Evolutionary conservation across 1,140 invertebrate genomes (phyloP).

Genomic region (Dreissena rostriformis): DNA sequence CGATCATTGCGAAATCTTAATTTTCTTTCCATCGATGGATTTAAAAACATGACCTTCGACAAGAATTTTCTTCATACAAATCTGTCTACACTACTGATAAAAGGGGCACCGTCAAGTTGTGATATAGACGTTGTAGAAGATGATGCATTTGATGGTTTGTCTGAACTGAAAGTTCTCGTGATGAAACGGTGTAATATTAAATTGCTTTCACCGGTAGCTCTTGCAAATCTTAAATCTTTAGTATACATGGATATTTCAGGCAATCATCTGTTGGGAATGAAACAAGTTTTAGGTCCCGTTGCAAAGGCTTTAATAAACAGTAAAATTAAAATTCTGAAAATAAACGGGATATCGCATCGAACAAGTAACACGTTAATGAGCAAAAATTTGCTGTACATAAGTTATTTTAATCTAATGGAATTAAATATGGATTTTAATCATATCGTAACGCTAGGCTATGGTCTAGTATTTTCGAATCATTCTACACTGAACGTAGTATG

Average conservation of each 20-base stretch:
- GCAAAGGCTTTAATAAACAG: constrained; percentile 12
- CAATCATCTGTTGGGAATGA: constrained; percentile 21
- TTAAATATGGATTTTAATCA: constrained; percentile 31
- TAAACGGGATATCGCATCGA: constrained; percentile 32
- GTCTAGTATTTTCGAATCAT: constrained; percentile 17
- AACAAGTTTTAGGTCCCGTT: background rate
- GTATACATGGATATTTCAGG: constrained; percentile 31
- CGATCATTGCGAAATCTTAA: background rate
- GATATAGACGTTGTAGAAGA: constrained; percentile 5
- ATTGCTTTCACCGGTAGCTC: background rate
- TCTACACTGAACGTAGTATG: constrained; percentile 7
- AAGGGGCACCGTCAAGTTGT: background rate
- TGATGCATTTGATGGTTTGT: constrained; percentile 26
- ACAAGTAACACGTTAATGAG: constrained; percentile 9
- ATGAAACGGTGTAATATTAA: constrained; percentile 14
- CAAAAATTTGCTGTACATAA: constrained; percentile 6
- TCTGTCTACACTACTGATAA: constrained; percentile 15
- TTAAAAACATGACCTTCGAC: constrained; percentile 2
- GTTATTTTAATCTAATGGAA: constrained; percentile 21
- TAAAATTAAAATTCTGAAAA: constrained; percentile 17
- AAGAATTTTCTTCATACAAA: constrained; percentile 19
- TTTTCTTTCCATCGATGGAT: constrained; percentile 23
- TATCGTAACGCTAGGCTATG: constrained; percentile 28
- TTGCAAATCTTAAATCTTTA: background rate
- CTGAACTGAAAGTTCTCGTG: background rate